Base-by-base conservation (phyloP, 92 coral and sea anemone genomes). In the Pocillopora grandis region DNA sequence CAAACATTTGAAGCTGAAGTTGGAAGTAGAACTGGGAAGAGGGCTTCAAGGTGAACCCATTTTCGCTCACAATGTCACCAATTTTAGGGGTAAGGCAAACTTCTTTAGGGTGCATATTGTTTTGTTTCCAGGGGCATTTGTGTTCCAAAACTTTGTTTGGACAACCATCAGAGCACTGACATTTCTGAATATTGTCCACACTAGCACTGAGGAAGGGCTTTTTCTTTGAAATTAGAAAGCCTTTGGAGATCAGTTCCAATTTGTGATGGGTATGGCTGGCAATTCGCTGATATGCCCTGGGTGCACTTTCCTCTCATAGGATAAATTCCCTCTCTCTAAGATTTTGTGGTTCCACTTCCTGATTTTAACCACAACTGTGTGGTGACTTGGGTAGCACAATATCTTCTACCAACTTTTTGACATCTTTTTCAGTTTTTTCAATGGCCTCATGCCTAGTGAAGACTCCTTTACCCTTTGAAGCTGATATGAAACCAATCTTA, bases 61-160 rank as follows among this genome's bases (percentile, higher is more conserved):
- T 23, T 23, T 23, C 27, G 27, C 27, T 23, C 27, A 23, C 27
- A 23, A 23, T 23, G 27, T 23, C 27, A 23, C 27, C 27, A 23
- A 23, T 23, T 23, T 23, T 23, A 23, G 27, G 27, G 64, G 81
- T 84, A 14, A 91, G 81, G 73, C 87, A 87, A 76, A 92, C 95
- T 87, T 92, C 75, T 76, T 85, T 92, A 64, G 92, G 95, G 67
- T 90, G 89, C 31, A 91, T 80, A 65, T 90, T 88, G 76, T 81
- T 86, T 86, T 93, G 93, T 74, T 87, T 87, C 90, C 91, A 91
- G 58, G 98, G 95, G 68, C 95, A 91, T 76, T 94, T 89, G 80
- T 91, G 89, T 83, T 91, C 90, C 5, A 93, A 72, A 55, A 91
- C 91, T 60, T 18, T 87, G 68, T 73, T 65, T 67, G 78, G 81